These are phyloP conservation scores for Nannoperca australis DNA, from an alignment of 2,797 vertebrate species.

Conservation along the genomic window DNA sequence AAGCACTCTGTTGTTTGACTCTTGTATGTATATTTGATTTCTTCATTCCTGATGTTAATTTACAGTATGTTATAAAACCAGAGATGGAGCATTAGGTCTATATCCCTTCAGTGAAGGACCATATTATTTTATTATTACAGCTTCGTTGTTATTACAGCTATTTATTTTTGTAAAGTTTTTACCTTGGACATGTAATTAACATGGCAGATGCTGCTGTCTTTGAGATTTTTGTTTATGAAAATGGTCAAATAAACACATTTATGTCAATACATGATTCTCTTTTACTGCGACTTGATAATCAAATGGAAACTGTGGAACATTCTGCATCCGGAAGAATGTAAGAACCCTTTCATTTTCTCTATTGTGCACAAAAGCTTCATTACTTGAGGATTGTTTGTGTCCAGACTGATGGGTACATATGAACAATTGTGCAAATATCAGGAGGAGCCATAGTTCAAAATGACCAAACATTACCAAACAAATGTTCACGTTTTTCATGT, in stretches of 20 bases:
- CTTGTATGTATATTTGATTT: conserved; percentile 78
- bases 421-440: not conserved
- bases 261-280: conserved; percentile 45
- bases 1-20: conserved; percentile 63
- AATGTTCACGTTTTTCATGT: conserved; percentile 19
- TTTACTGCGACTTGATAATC: not conserved
- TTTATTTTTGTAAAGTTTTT: conserved; percentile 91
- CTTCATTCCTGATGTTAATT: conserved; percentile 85
- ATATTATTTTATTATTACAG: conserved; percentile 85
- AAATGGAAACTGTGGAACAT: not conserved
- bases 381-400: not conserved
- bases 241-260: conserved; percentile 81
- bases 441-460: conserved; percentile 5
- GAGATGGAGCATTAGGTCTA: conserved; percentile 77
- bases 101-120: conserved; percentile 94
- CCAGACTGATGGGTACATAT: not conserved
- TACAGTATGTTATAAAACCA: conserved; percentile 79
- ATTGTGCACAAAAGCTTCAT: not conserved
- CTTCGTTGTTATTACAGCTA: conserved; percentile 88
- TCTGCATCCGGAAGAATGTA: not conserved
- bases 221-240: conserved; percentile 75
- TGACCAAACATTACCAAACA: conserved; percentile 8
- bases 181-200: conserved; percentile 75
- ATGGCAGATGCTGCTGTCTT: conserved; percentile 85
- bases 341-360: not conserved